Base-by-base conservation (phyloP, 2,888 invertebrate species). In the Drosophila tripunctata region DNA sequence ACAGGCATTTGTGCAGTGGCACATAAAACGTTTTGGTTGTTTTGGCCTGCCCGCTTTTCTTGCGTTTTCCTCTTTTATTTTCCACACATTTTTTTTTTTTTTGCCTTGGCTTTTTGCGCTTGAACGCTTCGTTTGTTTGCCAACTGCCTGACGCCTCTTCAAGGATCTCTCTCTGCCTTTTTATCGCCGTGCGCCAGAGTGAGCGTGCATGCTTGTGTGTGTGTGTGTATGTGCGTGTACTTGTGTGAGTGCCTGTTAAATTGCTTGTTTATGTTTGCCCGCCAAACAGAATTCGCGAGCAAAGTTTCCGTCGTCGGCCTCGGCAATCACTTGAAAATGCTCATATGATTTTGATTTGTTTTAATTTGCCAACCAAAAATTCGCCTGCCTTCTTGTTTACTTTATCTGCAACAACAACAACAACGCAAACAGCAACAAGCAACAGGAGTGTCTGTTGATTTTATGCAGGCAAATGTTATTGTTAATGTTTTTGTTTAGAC, bases 111-210 rank as follows among this genome's bases (percentile, higher is more conserved):
- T 82, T 87, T 81, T 75, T 79, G 68, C 75, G 86, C 81, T 79
- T 83, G 87, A 87, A 81, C 86, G 86, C 87, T 87, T 86, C 86
- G 81, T 75, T 87, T 87, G 83, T 79, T 85, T 86, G 80, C 87
- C 78, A 80, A 78, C 80, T 75, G 78, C 76, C 78, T 74, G 75
- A 67, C 75, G 78, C 67, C 52, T 58, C 63, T 67, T 63, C 63
- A 64, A 67, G 74, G 41, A 57, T 36, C 77, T 57, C 35, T 24
- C 43, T 55, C 38, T 19, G 50, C 38, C 45, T 41, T 61, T 54
- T 54, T 54, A 54, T 48, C 47, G 65, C 40, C 35, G 36, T 43
- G 12, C 17, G 14, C 1, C 22, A 17, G 10, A 19, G 35, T 35
- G 6, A 22, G 15, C 21, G 15, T 30, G n/a, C 8, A 12, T 14